Percentiles rank a stretch among this genome's conserved stretches.
These are phyloP conservation scores for Bradypodion ventrale DNA, from an alignment of 2,797 vertebrate genomes.

Conservation along the genomic window DNA sequence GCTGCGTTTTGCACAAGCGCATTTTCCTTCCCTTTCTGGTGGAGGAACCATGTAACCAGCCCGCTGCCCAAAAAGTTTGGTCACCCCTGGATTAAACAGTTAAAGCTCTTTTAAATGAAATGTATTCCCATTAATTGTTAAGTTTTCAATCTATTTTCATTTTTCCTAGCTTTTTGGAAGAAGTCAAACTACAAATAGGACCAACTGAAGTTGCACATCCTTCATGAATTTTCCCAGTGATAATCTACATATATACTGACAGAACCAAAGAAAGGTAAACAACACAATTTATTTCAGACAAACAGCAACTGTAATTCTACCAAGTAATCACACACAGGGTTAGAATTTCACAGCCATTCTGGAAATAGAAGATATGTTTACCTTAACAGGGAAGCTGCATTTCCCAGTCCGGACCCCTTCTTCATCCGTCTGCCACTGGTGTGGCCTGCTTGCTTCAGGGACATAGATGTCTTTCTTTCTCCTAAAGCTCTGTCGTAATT, in stretches of 20 bases:
- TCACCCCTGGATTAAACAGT: too few relatives aligned
- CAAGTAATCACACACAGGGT: not conserved
- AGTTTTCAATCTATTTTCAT: not conserved
- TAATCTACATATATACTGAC: not conserved
- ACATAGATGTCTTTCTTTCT: conserved; percentile 99
- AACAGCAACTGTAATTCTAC: not conserved
- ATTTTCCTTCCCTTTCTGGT: too few relatives aligned
- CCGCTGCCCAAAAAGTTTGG: too few relatives aligned
- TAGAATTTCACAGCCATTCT: conserved; percentile 23
- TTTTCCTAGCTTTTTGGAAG: not conserved
- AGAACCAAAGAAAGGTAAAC: not conserved
- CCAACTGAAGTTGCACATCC: too few relatives aligned
- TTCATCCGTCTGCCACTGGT: conserved; percentile 99
- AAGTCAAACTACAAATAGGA: too few relatives aligned
- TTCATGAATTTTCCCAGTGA: not conserved
- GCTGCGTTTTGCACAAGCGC: too few relatives aligned
- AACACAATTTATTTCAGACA: conserved; percentile 42
- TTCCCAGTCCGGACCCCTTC: conserved; percentile 95
- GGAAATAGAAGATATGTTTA: conserved; percentile 68
- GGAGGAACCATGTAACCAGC: too few relatives aligned
- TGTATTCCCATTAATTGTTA: not conserved
- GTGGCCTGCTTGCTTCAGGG: conserved; percentile 96
- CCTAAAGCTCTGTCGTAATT: conserved; percentile 98
- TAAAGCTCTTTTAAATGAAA: not conserved
- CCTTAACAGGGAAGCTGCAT: conserved; percentile 98